These are phyloP conservation scores for Trachelus troglodyta DNA, from an alignment of 2,888 invertebrate species.

Conservation along the genomic window DNA sequence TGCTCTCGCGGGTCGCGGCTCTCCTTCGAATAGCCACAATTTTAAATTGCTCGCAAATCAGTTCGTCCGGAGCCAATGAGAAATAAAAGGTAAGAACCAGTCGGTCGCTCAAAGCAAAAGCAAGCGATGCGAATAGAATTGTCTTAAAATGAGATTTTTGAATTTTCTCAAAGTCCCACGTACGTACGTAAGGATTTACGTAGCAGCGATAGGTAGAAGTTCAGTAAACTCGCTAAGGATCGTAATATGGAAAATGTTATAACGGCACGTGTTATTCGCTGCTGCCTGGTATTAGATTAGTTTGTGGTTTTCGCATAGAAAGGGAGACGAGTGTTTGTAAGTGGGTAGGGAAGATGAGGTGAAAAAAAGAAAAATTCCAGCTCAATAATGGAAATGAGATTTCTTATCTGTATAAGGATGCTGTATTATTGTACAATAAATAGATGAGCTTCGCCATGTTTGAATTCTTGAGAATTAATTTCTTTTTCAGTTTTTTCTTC, in stretches of 20 bases:
- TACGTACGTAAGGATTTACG: background rate
- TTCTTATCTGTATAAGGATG: slow-evolving; percentile 16
- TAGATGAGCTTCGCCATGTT: slow-evolving; percentile 4
- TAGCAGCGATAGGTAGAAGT: background rate
- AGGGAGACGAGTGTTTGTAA: background rate
- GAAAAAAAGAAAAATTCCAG: background rate
- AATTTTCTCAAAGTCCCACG: background rate
- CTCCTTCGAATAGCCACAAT: background rate
- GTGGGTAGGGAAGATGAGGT: background rate
- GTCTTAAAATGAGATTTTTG: background rate
- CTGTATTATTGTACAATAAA: background rate
- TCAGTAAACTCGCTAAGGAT: background rate
- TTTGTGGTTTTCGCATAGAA: background rate
- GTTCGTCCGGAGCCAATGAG: background rate
- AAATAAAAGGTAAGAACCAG: background rate
- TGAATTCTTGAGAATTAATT: slow-evolving; percentile 3
- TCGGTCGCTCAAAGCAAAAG: background rate
- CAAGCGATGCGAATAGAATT: background rate
- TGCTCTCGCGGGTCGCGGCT: background rate
- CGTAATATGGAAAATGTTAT: background rate
- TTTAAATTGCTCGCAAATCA: background rate
- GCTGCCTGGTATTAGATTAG: background rate
- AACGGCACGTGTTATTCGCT: background rate
- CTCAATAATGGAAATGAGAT: slow-evolving; percentile 9
- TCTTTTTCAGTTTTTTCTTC: background rate